Conservation (phyloP, 2,113 vertebrate genomes). For the Nicator chloris region DNA sequence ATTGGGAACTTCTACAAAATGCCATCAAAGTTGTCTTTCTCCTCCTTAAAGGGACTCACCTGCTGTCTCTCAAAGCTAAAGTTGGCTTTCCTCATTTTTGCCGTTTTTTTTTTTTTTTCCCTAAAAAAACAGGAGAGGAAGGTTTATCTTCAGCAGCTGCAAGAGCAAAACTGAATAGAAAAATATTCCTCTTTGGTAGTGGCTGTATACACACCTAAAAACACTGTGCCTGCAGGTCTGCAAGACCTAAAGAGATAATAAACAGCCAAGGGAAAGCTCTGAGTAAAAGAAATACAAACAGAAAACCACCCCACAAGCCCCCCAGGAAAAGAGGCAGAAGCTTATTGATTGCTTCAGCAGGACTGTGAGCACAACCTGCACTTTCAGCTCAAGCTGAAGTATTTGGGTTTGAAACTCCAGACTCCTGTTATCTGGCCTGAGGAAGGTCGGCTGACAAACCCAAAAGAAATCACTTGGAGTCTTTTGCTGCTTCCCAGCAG, state of each 20-base stretch:
- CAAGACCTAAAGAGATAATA: not conserved
- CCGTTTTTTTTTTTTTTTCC: fast-evolving
- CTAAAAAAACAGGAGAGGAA: not conserved
- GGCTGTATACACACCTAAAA: not conserved
- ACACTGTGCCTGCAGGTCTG: not conserved
- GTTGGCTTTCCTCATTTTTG: not conserved
- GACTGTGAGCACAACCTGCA: not conserved
- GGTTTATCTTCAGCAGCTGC: not conserved
- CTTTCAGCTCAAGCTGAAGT: not conserved
- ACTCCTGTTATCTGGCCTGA: not conserved
- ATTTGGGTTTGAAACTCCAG: not conserved
- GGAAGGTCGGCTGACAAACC: not conserved
- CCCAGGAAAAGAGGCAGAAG: not conserved
- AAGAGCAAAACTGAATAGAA: not conserved
- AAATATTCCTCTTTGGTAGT: not conserved
- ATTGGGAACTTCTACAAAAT: not conserved
- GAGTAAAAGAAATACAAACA: not conserved
- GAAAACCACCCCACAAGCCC: not conserved
- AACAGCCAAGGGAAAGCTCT: not conserved
- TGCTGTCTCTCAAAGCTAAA: not conserved
- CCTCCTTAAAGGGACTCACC: not conserved
- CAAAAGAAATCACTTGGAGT: not conserved
- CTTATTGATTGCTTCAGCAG: not conserved
- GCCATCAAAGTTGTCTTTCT: not conserved
- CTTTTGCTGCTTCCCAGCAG: not conserved